These are phyloP conservation scores for Mormyrus hasselquistii DNA, from an alignment of 2,797 vertebrate genomes.

Conservation along the genomic window DNA sequence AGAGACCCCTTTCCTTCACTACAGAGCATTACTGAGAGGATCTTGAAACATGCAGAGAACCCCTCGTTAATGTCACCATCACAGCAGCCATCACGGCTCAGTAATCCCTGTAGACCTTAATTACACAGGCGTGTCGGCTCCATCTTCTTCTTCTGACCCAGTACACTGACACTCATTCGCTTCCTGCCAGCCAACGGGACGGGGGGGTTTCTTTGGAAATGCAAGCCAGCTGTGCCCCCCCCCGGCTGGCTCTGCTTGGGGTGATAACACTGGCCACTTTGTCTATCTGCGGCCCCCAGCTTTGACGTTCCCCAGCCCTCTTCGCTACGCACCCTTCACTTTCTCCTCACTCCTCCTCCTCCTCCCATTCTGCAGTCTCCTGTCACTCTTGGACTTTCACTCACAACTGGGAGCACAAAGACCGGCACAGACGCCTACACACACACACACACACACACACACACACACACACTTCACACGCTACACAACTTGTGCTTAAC, in stretches of 20 bases:
- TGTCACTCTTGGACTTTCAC: neutral
- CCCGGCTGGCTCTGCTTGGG: conserved; percentile 34
- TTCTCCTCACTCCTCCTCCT: conserved; percentile 17
- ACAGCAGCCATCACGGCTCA: neutral
- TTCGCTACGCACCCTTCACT: conserved; percentile 11
- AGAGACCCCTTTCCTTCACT: neutral
- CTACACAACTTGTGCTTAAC: neutral
- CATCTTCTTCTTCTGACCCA: no score
- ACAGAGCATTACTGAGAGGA: neutral
- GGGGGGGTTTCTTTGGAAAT: conserved; percentile 47
- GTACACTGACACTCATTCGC: no score
- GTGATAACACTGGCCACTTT: conserved; percentile 53
- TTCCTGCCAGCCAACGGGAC: neutral
- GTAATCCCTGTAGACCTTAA: neutral
- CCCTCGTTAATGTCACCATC: neutral
- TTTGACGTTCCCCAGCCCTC: conserved; percentile 31
- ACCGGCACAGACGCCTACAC: neutral
- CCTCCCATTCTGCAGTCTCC: conserved; percentile 8
- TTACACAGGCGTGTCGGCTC: neutral
- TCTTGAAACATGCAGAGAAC: neutral
- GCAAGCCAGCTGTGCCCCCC: conserved; percentile 58
- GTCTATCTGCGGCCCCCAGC: conserved; percentile 31
- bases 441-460: neutral
- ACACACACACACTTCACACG: neutral
- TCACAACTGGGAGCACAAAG: neutral